Conservation (phyloP, 2,888 invertebrate species). For the Mechanitis messenoides region DNA sequence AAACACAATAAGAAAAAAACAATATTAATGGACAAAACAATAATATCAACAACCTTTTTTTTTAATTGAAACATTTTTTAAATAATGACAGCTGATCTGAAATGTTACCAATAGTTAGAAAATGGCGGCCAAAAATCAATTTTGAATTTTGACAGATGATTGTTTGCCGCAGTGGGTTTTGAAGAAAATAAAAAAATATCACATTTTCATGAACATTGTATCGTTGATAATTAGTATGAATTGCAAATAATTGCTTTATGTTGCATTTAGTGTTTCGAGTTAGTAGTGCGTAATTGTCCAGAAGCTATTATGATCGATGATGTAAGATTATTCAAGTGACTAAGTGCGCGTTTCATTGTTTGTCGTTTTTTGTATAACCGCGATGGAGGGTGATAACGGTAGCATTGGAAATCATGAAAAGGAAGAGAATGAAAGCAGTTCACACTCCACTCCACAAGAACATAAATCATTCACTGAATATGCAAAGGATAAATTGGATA, state of each 20-base stretch:
- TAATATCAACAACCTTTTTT: too few relatives aligned
- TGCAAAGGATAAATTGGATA: constrained; percentile 70
- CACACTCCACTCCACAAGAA: constrained; percentile 68
- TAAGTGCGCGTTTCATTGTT: constrained; percentile 46
- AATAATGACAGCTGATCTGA: not conserved
- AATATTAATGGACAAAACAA: too few relatives aligned
- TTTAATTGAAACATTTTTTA: not conserved
- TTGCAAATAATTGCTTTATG: constrained; percentile 14
- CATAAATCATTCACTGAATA: constrained; percentile 70
- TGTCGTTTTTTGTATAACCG: constrained; percentile 39
- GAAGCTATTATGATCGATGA: constrained; percentile 63
- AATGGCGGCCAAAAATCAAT: constrained; percentile 75
- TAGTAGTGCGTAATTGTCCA: constrained; percentile 27
- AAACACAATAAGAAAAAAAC: too few relatives aligned
- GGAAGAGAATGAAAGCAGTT: constrained; percentile 63
- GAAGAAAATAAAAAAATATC: constrained; percentile 10
- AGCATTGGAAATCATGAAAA: constrained; percentile 53
- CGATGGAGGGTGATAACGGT: constrained; percentile 61
- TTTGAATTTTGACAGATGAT: constrained; percentile 58
- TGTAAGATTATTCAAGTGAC: constrained; percentile 68
- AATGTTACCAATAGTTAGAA: constrained; percentile 20
- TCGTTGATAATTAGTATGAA: not conserved
- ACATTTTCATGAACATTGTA: not conserved
- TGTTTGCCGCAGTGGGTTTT: constrained; percentile 26
- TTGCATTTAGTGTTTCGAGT: constrained; percentile 14